A percentile compares a stretch with the other conserved stretches of the same genome.
These are phyloP conservation scores for Leptopilina syphax DNA, from an alignment of 2,888 invertebrate species.

Conservation along the genomic window DNA sequence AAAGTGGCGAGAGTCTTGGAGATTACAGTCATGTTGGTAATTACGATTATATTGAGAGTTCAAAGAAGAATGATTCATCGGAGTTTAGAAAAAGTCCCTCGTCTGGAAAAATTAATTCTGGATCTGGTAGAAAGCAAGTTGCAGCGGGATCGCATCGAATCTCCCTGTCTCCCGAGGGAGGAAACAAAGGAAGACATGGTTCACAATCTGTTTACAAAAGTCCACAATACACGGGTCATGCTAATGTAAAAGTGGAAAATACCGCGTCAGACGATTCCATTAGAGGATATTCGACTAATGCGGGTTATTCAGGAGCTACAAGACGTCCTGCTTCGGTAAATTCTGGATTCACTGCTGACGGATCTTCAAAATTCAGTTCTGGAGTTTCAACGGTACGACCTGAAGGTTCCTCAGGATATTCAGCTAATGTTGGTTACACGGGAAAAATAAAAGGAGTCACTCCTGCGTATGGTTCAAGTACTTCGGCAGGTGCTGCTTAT, in stretches of 20 bases:
- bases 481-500: slow-evolving; percentile 20
- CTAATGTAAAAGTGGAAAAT: slow-evolving; percentile 7
- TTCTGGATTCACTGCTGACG: slow-evolving; percentile 43
- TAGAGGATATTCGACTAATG: slow-evolving; percentile 23
- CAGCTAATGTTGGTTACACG: slow-evolving; percentile 40
- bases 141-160: background rate
- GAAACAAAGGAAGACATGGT: background rate
- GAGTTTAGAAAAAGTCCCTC: background rate
- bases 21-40: slow-evolving; percentile 32
- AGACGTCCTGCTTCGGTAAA: slow-evolving; percentile 43
- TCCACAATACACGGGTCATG: background rate
- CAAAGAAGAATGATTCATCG: slow-evolving; percentile 1
- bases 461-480: background rate
- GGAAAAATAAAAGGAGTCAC: slow-evolving; percentile 25
- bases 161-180: background rate
- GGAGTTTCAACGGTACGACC: too few relatives aligned
- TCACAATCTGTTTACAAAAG: background rate
- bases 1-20: background rate
- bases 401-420: background rate
- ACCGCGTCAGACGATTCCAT: slow-evolving; percentile 36
- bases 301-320: slow-evolving; percentile 45
- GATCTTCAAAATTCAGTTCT: background rate
- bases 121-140: background rate
- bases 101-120: slow-evolving; percentile 3
- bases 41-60: slow-evolving; percentile 17